phyloP scores from a whole-genome alignment of 2,888 invertebrate species.

The Drosophila greeni region DNA sequence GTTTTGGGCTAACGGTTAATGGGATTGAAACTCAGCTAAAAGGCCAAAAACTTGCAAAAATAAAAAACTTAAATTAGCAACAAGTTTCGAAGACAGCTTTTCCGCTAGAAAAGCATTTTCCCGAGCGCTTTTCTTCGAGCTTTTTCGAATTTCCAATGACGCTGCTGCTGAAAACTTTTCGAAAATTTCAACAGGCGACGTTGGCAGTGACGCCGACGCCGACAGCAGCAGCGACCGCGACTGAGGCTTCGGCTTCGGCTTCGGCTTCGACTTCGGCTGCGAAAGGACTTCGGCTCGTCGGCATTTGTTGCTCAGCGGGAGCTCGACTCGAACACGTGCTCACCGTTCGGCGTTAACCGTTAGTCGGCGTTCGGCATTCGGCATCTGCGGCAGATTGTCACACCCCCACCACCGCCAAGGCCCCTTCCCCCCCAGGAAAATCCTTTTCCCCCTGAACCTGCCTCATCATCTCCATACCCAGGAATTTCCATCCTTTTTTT shows the following conservation, averaged over 20 bases:
- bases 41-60: neutral
- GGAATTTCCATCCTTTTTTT: slow-evolving; percentile 8
- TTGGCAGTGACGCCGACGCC: slow-evolving; percentile 8
- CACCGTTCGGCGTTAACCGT: slow-evolving; percentile 11
- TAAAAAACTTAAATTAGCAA: slow-evolving; percentile 2
- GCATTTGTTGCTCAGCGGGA: slow-evolving; percentile 66
- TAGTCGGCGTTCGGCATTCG: slow-evolving; percentile 24
- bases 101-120: slow-evolving; percentile 2
- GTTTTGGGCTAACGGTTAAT: neutral
- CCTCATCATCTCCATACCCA: slow-evolving; percentile 16
- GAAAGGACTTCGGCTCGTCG: slow-evolving; percentile 43
- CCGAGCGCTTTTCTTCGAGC: slow-evolving; percentile 10
- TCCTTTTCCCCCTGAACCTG: neutral
- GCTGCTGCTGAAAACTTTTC: slow-evolving; percentile 49
- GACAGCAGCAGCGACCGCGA: neutral
- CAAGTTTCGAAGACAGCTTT: slow-evolving; percentile 8
- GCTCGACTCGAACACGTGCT: slow-evolving; percentile 53
- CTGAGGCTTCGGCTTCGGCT: slow-evolving; percentile 9
- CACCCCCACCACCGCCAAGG: neutral
- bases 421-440: neutral
- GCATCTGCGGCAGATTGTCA: slow-evolving; percentile 29
- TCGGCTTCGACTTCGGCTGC: slow-evolving; percentile 7
- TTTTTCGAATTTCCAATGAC: slow-evolving; percentile 64
- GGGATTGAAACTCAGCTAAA: slow-evolving; percentile 3
- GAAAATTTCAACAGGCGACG: slow-evolving; percentile 63